Evolutionary conservation across 2,797 vertebrate genomes (phyloP).

Genomic region (Pseudochirops cupreus): DNA sequence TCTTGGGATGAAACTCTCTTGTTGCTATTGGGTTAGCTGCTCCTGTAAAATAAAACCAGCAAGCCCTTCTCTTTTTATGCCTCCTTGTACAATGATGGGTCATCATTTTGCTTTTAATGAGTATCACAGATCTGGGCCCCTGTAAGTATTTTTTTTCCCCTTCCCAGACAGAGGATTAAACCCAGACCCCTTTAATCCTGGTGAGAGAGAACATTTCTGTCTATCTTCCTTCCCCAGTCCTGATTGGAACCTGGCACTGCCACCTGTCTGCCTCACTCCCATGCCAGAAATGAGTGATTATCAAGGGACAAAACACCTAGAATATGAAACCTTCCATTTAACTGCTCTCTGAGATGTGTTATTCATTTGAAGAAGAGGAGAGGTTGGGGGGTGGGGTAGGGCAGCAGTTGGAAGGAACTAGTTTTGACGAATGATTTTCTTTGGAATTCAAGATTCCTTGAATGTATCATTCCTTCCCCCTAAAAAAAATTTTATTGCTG

Average conservation of each 20-base stretch:
- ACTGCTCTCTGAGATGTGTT: not conserved
- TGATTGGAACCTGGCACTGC: not conserved
- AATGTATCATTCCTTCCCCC: not conserved
- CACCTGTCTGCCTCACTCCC: not conserved
- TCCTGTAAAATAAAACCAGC: not conserved
- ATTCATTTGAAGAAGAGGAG: constrained; percentile 12
- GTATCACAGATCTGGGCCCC: not conserved
- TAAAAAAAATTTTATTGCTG: not conserved
- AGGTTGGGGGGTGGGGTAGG: not conserved
- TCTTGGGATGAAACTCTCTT: not conserved
- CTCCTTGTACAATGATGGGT: not conserved
- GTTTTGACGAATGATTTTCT: not conserved
- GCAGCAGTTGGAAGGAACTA: not conserved
- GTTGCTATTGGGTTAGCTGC: not conserved
- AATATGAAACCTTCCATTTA: not conserved
- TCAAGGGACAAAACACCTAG: not conserved
- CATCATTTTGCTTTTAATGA: not conserved
- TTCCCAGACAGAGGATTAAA: not conserved
- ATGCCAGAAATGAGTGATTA: not conserved
- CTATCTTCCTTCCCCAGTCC: not conserved
- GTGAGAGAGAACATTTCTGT: not conserved
- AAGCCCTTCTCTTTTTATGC: not conserved
- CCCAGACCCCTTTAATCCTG: not conserved
- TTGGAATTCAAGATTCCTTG: not conserved
- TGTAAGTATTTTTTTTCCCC: not conserved